Evolutionary conservation across 1,140 invertebrate species (phyloP), one percentile per base, ranked within the genome.

Genomic region (Heliconius eleuchia): DNA sequence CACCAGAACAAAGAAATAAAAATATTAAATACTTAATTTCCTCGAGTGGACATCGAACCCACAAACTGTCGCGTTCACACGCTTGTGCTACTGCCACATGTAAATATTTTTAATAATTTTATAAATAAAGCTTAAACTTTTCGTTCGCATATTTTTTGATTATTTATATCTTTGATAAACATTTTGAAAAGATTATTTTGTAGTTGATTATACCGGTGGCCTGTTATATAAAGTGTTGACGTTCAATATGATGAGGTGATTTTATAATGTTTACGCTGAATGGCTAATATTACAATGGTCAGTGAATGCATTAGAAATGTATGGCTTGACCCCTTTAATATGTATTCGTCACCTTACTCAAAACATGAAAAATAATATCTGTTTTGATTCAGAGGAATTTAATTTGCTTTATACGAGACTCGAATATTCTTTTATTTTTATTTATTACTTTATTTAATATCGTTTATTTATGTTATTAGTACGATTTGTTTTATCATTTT

Each of bases 261-360:
- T 76, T 80, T 60, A 80, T 73, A 76, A 76, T 76, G 78, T 76
- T 80, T 76, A 76, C 74, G 73, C 73, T 79, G 74, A 80, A 80
- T 79, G 78, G 74, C 73, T 79, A 79, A 79, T 76, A 6, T 66
- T 66, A 72, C 70, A 70, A 71, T 52, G 74, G 78, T 71, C 70
- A 66, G 60, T 79, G 72, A 73, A 74, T 76, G 73, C 74, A 76
- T 80, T 76, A 72, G 72, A 80, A 76, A 76, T 80, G 70, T 60
- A 55, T 30, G 60, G 60, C 60, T 80, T 57, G 74, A 80, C 57
- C 78, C 76, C 70, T 73, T 80, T 73, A 76, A 80, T 80, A 80
- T 80, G 71, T 80, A 71, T 76, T 74, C 72, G 52, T 39, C 74
- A 60, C 57, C 74, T 46, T 52, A 46, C 50, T 52, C 42, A 37